phyloP scores from a whole-genome alignment of 1,140 invertebrate genomes.

The Octopus sinensis region DNA sequence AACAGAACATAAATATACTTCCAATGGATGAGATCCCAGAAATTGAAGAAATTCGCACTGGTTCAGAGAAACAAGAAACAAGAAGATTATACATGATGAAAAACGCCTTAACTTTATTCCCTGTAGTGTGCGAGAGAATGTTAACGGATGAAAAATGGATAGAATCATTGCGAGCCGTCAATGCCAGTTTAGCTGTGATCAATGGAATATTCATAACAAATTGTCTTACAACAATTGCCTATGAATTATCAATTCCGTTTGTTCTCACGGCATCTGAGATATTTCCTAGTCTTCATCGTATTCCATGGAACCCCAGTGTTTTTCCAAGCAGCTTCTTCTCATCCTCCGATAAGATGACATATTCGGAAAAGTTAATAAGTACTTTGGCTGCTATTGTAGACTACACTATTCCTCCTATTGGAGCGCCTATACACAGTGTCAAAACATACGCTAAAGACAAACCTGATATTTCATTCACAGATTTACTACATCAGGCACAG shows the following conservation, averaged over 20 bases:
- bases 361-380: not conserved
- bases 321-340: not conserved
- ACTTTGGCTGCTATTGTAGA: not conserved
- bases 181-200: not conserved
- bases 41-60: too few relatives aligned
- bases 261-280: not conserved
- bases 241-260: not conserved
- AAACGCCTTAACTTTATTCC: too few relatives aligned
- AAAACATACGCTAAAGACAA: too few relatives aligned
- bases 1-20: too few relatives aligned
- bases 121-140: not conserved
- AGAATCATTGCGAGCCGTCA: not conserved
- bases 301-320: not conserved
- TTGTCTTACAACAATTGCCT: not conserved
- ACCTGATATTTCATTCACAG: too few relatives aligned
- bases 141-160: not conserved
- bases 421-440: too few relatives aligned
- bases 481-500: too few relatives aligned
- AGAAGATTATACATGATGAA: too few relatives aligned
- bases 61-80: too few relatives aligned
- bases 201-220: not conserved
- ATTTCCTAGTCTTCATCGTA: not conserved
- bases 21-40: too few relatives aligned
- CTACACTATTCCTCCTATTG: not conserved
- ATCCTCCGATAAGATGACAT: not conserved